Conservation (phyloP, 1,140 invertebrate species). For the Lepidurus apus region DNA sequence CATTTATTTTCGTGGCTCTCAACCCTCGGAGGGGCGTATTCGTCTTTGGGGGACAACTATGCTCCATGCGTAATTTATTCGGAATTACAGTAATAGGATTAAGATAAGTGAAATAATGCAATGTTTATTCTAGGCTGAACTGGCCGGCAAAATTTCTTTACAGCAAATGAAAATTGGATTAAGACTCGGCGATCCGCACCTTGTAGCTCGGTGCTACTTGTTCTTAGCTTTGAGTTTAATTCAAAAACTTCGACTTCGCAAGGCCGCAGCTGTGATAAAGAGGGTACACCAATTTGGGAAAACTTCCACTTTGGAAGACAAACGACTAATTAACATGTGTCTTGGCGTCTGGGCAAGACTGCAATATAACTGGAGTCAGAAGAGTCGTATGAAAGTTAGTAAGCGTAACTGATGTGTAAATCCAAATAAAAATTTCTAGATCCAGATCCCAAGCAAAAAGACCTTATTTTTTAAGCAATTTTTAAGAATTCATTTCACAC, state of each 20-base stretch:
- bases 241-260: constrained; percentile 63
- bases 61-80: constrained; percentile 61
- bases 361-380: constrained; percentile 51
- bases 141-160: constrained; percentile 78
- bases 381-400: not conserved
- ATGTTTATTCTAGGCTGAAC: constrained; percentile 60
- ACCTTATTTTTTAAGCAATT: not conserved
- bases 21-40: constrained; percentile 91
- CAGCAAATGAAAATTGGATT: constrained; percentile 73
- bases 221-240: constrained; percentile 82
- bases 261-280: constrained; percentile 60
- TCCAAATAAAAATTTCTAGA: not conserved
- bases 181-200: constrained; percentile 68
- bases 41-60: constrained; percentile 81
- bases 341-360: constrained; percentile 75
- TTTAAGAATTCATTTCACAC: constrained; percentile 38
- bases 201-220: constrained; percentile 70
- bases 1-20: constrained; percentile 85
- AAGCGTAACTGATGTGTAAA: constrained; percentile 13
- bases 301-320: constrained; percentile 36
- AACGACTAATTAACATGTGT: constrained; percentile 67
- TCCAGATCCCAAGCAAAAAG: not conserved
- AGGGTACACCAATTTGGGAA: constrained; percentile 56
- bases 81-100: not conserved
- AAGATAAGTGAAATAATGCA: constrained; percentile 20